Evolutionary conservation across 1,140 invertebrate genomes (phyloP), one percentile per base, ranked within the genome.

Genomic region (Drosophila equinoxialis): DNA sequence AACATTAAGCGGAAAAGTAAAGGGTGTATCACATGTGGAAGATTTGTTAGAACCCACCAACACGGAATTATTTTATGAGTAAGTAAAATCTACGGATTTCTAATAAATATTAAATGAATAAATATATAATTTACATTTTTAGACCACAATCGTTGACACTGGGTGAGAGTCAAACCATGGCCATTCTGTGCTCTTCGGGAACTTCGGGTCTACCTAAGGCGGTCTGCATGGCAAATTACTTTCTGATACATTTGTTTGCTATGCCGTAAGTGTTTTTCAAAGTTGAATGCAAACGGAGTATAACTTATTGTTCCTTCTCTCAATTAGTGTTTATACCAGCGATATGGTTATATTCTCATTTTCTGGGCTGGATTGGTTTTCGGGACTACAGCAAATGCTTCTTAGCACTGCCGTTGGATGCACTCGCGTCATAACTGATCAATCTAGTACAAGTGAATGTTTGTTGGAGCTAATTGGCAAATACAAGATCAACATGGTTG

Each of bases 141-240:
- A 91, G 90, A 13, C 84, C 90, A 1, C 74, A 85, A 26, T 26
- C 60, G 0, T 33, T 91, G 3, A 77, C 64, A 26, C 57, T 42
- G 2, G 90, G 87, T 0, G 77, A 74, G 0, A 82, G 90, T 17
- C 82, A 91, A 68, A 90, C 86, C 3, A 74, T 89, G 20, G 76
- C 90, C 2, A 92, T 94, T 39, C 66, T 93, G 0, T 93, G 85
- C 59, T 94, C 96, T 0, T 96, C 95, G 64, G 96, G 96, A 11
- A 97, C 96, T 5, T 97, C 96, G 45, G 96, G 96, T 58, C 82
- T 95, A 39, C 96, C 96, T 1, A 97, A 97, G 92, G 96, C 96
- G 14, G 96, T 96, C 0, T 94, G 95, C 91, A 90, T 96, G 4
- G 95, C 96, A 2, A 96, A 96, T 51, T 75, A 67, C 37, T 80